Evolutionary conservation across 1,140 invertebrate species (phyloP), one percentile per base, ranked within the genome.

Genomic region (Pseudomyrmex cubaensis): DNA sequence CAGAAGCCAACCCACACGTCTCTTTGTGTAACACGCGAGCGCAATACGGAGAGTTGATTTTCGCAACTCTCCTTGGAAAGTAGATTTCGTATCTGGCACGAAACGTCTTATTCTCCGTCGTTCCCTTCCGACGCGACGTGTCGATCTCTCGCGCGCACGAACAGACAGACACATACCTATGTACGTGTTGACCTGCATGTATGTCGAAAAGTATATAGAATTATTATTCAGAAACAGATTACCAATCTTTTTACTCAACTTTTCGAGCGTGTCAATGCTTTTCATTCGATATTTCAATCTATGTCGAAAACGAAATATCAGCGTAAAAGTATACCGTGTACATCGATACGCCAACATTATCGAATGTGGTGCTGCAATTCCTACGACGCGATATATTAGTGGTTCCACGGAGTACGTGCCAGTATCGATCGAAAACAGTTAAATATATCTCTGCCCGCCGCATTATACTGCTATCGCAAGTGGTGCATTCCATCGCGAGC

Each of bases 341-440:
- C 35, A 70, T 72, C 56, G 22, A 35, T 80, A 67, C 12, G 2
- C 25, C 20, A 17, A 56, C 52, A 76, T 61, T 10, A 46, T 46
- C 52, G 20, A 70, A 70, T 59, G 64, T 25, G 70, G 10, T 35
- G 10, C 54, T 50, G 85, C 69, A 82, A 88, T 88, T 87, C 75
- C 70, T 35, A 50, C 20, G 74, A n/a, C 54, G 52, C 74, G 50
- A 87, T 86, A 80, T 82, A 75, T 66, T 59, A 48, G 77, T 56
- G 35, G 69, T 72, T 46, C 70, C 50, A 56, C 50, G 57, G 35
- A 50, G 46, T 22, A 52, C 59, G 64, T 61, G 69, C 70, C 85
- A 48, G 85, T 88, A 88, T 88, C 82, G 86, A 88, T 70, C 86
- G 82, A 87, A 87, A 87, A 87, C 62, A 64, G 59, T 83, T 87